Evolutionary conservation across 37 sponge, comb jelly and placozoan genomes (phyloP), one percentile per base, ranked within the genome.

Genomic region (Spongilla lacustris): DNA sequence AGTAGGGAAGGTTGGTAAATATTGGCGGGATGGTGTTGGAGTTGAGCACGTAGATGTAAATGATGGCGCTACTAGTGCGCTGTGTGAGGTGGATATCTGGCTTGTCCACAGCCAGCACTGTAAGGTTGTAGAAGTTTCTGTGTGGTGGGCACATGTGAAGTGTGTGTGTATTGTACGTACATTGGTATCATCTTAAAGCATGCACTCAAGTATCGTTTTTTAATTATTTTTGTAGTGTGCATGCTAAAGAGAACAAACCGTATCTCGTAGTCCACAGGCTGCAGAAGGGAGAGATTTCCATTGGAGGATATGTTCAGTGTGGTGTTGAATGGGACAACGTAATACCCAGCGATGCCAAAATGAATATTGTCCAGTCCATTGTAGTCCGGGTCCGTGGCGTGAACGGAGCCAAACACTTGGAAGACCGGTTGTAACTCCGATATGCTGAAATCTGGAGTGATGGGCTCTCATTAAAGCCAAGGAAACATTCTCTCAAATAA

Each of bases 21-120:
- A 46, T 38, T 2, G 93, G 93, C 24, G 90, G 22, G 25, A 82
- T 67, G 85, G 89, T 90, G 77, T 93, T 85, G 70, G 36, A 79
- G 73, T 93, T 90, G 0, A 28, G 23, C 24, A 93, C 71, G 25
- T 23, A 58, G 23, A 93, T 30, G 26, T 69, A 69, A 32, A 93
- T 87, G 13, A 58, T 70, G 10, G 86, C 87, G 4, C 49, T 84
- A 17, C 74, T 76, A 22, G 33, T 71, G 36, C 79, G 80, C 9
- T 26, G 58, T 58, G 58, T 58, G 19, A 58, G 58, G 58, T 14
- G 58, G 58, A 0, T 58, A 17, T 58, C 58, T 58, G 58, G 58
- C 58, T 58, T 58, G 11, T 58, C 58, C 19, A 58, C 58, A 58
- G 72, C 79, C 23, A 28, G 25, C 12, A 85, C 86, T 29, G 24